Base-by-base conservation (phyloP, 2,113 vertebrate species). In the Otocyon megalotis region DNA sequence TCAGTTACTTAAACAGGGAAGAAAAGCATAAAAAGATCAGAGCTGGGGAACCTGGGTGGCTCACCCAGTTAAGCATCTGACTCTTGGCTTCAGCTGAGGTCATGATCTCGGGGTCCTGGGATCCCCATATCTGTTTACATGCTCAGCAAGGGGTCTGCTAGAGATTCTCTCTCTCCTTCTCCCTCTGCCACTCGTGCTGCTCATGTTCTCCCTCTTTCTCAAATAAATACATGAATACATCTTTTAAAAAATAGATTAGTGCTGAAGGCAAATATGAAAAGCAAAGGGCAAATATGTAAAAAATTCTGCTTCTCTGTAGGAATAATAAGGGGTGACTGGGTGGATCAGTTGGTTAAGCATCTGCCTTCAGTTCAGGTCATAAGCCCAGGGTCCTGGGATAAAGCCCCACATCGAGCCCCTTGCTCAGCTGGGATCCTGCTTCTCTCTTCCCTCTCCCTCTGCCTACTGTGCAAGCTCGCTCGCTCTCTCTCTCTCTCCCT, bases 71-170 rank as follows among this genome's bases (percentile, higher is more conserved):
- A 35, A 35, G 32, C 9, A 69, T 8, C 32, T 1, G 67, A 69
- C 17, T 35, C 32, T 69, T 69, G n/a, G 17, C 35, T 69, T 19
- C 35, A n/a, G 67, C 67, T 69, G 8, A 69, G 32, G n/a, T 69
- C 67, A 69, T 69, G 67, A 69, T 35, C 67, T 69, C 17, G 0
- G 67, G 32, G 67, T 11, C 32, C 67, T 35, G 32, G 17, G 17
- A 69, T 69, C 32, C 3, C 17, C 32, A 69, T 3, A 0, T 35
- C 67, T 20, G 8, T 8, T 17, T 35, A 8, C 9, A 2, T 1
- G 0, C 32, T 35, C 67, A 69, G 67, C 32, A 69, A 69, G n/a
- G n/a, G 35, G 67, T 35, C 32, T 69, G 16, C 67, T 69, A 17
- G 67, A 69, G 32, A 35, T 35, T 69, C 32, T 69, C 67, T 69